Conservation (phyloP, 2,888 invertebrate species). For the Euphydryas editha region DNA sequence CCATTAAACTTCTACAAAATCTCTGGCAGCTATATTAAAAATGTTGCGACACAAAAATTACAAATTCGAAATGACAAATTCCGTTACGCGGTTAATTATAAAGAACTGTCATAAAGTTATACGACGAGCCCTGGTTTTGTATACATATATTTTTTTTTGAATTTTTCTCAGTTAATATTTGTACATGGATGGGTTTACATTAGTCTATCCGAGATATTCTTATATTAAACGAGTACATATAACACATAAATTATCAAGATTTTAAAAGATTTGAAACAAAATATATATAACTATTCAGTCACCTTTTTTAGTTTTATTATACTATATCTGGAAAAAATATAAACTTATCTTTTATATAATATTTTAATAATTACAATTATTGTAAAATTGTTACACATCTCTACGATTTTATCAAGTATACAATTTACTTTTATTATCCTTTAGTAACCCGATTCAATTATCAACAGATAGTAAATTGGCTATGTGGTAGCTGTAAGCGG, state of each 20-base stretch:
- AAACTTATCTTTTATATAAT: no score
- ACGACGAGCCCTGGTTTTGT: background rate
- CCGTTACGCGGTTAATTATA: constrained; percentile 20
- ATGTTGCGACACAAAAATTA: constrained; percentile 4
- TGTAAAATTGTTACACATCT: background rate
- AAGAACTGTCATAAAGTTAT: constrained; percentile 2
- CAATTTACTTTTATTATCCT: background rate
- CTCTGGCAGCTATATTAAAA: constrained; percentile 7
- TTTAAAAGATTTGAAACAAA: no score
- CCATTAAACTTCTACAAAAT: constrained; percentile 12
- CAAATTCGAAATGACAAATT: constrained; percentile 3
- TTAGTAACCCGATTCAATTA: background rate
- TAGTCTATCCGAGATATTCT: no score
- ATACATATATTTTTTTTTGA: no score
- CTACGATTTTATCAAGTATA: background rate
- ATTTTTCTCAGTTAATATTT: no score
- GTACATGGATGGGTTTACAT: no score
- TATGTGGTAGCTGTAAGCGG: constrained; percentile 46
- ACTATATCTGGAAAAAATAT: no score
- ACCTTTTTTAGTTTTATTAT: no score
- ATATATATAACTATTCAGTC: no score
- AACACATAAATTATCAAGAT: no score
- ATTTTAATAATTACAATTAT: background rate
- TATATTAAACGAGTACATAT: no score
- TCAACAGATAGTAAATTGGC: background rate